These are phyloP conservation scores for Neolamprologus longior DNA, from an alignment of 2,113 vertebrate species.

Conservation along the genomic window DNA sequence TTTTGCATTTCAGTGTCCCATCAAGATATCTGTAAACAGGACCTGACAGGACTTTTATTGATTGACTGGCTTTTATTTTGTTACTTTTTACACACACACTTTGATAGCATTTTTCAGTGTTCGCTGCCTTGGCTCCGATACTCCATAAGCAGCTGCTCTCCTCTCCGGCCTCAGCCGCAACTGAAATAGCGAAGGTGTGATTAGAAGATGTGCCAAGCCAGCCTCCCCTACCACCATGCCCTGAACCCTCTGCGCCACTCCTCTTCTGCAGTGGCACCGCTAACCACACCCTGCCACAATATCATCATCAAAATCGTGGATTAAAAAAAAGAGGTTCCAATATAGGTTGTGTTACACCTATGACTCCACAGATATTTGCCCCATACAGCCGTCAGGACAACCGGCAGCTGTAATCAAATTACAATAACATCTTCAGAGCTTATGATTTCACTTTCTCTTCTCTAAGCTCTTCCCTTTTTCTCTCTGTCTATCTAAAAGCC, in stretches of 20 bases:
- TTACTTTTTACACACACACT: background rate
- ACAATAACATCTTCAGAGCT: background rate
- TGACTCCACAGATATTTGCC: background rate
- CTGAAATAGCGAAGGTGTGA: background rate
- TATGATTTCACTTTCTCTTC: background rate
- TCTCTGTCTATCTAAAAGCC: background rate
- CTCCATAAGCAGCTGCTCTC: background rate
- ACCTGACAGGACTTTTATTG: background rate
- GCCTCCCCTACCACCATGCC: background rate
- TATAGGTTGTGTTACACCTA: background rate
- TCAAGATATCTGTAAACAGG: background rate
- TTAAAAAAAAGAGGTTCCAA: background rate
- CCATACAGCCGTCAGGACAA: background rate
- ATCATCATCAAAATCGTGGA: background rate
- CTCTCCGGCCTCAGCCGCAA: background rate
- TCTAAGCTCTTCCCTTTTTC: background rate
- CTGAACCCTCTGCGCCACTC: background rate
- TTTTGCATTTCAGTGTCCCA: background rate
- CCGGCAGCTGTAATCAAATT: background rate
- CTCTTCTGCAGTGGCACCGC: background rate
- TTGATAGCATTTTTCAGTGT: background rate
- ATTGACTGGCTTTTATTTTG: background rate
- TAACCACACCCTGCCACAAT: background rate
- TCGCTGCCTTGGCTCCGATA: background rate
- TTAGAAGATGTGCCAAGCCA: background rate